Percentiles rank a stretch among this genome's conserved stretches.
phyloP scores from a whole-genome alignment of 2,113 vertebrate genomes.

The Oreocharis arfaki region DNA sequence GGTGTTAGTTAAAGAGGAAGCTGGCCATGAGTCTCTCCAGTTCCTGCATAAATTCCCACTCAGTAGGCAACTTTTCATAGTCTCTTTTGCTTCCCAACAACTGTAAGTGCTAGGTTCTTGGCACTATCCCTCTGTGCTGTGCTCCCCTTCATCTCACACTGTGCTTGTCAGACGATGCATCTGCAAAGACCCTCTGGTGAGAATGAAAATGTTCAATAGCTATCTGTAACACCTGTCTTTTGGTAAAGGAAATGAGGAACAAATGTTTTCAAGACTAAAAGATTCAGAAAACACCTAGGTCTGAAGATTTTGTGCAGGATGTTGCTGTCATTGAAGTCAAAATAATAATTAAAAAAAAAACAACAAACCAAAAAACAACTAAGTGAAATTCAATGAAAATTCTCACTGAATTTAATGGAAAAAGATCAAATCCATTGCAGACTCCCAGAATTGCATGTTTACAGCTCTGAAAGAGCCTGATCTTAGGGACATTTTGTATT shows the following conservation, averaged over 20 bases:
- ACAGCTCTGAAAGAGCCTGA: not conserved
- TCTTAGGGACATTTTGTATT: not conserved
- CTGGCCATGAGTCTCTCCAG: accelerated
- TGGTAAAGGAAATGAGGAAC: not conserved
- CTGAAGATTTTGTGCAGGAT: not conserved
- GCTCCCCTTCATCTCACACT: not conserved
- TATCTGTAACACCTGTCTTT: not conserved
- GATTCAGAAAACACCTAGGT: not conserved
- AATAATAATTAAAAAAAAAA: not conserved
- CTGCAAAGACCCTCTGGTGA: not conserved
- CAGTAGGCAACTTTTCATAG: not conserved
- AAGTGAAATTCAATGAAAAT: not conserved
- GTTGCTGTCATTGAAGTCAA: not conserved
- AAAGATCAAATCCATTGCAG: not conserved
- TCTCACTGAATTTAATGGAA: not conserved
- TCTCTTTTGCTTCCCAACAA: not conserved
- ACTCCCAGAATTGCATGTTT: not conserved
- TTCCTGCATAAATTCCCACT: not conserved
- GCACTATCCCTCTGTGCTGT: not conserved
- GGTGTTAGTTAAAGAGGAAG: not conserved
- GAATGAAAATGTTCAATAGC: not conserved
- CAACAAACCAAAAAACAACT: accelerated
- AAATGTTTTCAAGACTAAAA: not conserved
- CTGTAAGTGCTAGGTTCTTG: not conserved
- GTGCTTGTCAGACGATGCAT: not conserved